phyloP scores from a whole-genome alignment of 2,888 invertebrate species.

The Ectemnius cavifrons region DNA sequence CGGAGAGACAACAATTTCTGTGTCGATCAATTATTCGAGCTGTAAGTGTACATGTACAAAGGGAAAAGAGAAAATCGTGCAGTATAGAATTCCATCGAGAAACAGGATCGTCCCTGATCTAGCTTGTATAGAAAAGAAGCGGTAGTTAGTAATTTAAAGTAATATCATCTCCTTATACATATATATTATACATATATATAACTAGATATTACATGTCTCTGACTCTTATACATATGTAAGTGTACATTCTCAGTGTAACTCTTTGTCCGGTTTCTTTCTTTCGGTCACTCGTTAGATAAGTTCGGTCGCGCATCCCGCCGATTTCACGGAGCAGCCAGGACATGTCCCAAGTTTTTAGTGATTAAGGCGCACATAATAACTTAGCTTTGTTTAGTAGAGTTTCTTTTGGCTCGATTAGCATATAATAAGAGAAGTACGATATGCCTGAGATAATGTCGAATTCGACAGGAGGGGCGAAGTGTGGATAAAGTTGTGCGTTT shows the following conservation, averaged over 20 bases:
- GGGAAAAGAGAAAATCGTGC: conserved; percentile 27
- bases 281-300: conserved; percentile 3
- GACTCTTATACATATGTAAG: neutral
- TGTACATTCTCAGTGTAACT: too few relatives aligned
- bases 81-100: conserved; percentile 27
- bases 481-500: too few relatives aligned
- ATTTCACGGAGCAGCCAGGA: conserved; percentile 62
- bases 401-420: conserved; percentile 61
- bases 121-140: conserved; percentile 28
- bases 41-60: conserved; percentile 43
- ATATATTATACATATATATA: neutral
- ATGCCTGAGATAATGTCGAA: neutral
- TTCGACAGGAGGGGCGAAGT: neutral
- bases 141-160: conserved; percentile 34
- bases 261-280: neutral
- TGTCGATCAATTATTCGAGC: conserved; percentile 53
- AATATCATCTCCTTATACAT: conserved; percentile 7
- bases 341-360: conserved; percentile 66
- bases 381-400: conserved; percentile 51
- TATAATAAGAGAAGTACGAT: conserved; percentile 23
- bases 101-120: neutral
- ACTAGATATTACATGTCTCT: conserved; percentile 2
- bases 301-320: conserved; percentile 8
- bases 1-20: conserved; percentile 16
- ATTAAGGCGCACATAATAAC: conserved; percentile 58